Evolutionary conservation across 2,888 invertebrate genomes (phyloP).

Genomic region (Latrodectus hesperus): DNA sequence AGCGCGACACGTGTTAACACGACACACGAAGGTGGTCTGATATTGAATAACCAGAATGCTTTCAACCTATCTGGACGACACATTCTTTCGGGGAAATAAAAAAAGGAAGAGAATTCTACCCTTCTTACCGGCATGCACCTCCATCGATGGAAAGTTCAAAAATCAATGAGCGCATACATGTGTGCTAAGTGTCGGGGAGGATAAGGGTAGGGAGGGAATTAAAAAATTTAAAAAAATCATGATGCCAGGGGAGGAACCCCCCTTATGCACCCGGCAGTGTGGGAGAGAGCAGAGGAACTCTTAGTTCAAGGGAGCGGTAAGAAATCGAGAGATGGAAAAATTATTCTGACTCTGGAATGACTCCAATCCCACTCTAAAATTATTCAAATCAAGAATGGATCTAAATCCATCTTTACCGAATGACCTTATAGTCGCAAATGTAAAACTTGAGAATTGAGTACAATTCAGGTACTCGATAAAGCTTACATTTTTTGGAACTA

Average conservation of each 20-base stretch:
- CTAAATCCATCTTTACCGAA: too few species aligned
- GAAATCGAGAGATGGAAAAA: too few species aligned
- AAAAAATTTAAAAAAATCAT: constrained; percentile 4
- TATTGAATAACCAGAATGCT: not conserved
- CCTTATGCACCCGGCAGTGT: not conserved
- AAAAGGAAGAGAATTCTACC: not conserved
- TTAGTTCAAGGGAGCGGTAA: too few species aligned
- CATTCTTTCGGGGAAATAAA: constrained; percentile 12
- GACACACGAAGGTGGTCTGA: not conserved
- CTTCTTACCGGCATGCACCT: too few species aligned
- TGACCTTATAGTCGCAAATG: too few species aligned
- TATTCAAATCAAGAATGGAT: too few species aligned
- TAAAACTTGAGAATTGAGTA: too few species aligned
- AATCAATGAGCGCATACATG: constrained; percentile 39
- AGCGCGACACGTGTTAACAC: constrained; percentile 18
- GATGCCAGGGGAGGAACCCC: constrained; percentile 11
- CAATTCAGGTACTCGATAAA: too few species aligned
- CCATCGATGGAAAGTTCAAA: constrained; percentile 8
- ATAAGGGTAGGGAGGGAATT: constrained; percentile 16
- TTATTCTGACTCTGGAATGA: too few species aligned
- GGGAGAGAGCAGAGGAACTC: not conserved
- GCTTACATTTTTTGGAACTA: too few species aligned
- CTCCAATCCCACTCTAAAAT: too few species aligned
- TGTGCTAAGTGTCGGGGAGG: not conserved
- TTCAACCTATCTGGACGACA: constrained; percentile 8